Percentiles rank a stretch among this genome's conserved stretches.
These are phyloP conservation scores for Diabrotica undecimpunctata DNA, from an alignment of 1,140 invertebrate species.

Conservation along the genomic window DNA sequence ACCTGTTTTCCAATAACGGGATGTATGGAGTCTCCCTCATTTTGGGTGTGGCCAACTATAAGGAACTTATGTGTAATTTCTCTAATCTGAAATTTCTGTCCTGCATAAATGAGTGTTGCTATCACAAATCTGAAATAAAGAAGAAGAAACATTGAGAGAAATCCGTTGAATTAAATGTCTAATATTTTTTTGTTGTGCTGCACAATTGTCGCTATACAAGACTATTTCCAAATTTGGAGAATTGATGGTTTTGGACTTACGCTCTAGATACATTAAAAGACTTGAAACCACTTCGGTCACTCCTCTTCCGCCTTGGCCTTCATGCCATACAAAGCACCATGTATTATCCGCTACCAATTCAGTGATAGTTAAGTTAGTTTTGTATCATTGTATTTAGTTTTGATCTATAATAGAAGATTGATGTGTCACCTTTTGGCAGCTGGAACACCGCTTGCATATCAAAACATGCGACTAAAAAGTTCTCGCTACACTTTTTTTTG, in stretches of 20 bases:
- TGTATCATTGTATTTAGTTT: constrained; percentile 38
- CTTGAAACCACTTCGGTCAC: constrained; percentile 47
- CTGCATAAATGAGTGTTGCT: constrained; percentile 39
- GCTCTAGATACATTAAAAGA: constrained; percentile 11
- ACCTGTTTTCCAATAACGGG: constrained; percentile 35
- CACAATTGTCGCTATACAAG: constrained; percentile 45
- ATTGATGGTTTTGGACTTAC: constrained; percentile 18
- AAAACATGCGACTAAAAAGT: background rate
- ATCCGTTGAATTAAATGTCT: too few relatives aligned
- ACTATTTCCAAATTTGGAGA: constrained; percentile 31
- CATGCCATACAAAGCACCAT: constrained; percentile 48
- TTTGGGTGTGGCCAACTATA: constrained; percentile 41
- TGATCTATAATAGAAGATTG: constrained; percentile 38
- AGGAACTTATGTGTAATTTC: constrained; percentile 42
- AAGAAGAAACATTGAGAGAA: too few relatives aligned
- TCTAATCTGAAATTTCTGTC: constrained; percentile 33
- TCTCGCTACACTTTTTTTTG: background rate
- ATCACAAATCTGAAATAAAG: constrained; percentile 35
- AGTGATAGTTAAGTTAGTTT: constrained; percentile 43
- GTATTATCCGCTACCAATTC: constrained; percentile 33
- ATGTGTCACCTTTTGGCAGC: constrained; percentile 18
- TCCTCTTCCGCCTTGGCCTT: constrained; percentile 46
- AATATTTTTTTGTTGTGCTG: constrained; percentile 48
- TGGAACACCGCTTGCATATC: constrained; percentile 1
- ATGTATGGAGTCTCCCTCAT: constrained; percentile 41